A percentile compares a stretch with the other conserved stretches of the same genome.
phyloP scores from a whole-genome alignment of 1,140 invertebrate species.

The Notospermus geniculatus region DNA sequence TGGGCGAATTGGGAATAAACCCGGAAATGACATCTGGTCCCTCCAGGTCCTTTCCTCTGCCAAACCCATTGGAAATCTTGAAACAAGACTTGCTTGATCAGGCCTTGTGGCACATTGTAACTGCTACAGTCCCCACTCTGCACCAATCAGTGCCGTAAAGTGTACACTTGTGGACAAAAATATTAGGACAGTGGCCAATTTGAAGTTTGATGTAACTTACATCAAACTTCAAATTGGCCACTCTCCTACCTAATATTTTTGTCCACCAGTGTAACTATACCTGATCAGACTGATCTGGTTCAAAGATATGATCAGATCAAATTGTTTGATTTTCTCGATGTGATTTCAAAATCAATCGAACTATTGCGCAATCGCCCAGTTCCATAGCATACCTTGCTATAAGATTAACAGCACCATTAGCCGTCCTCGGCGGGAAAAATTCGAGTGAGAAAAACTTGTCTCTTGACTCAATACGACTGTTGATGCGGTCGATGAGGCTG shows the following conservation, averaged over 20 bases:
- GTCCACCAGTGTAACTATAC: too few relatives aligned
- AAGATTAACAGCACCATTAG: slow-evolving; percentile 59
- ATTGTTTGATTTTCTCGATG: background rate
- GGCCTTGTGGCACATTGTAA: background rate
- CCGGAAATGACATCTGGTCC: too few relatives aligned
- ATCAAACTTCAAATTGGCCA: too few relatives aligned
- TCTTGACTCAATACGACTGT: slow-evolving; percentile 54
- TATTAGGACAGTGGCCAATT: too few relatives aligned
- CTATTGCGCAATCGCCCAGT: background rate
- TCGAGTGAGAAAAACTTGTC: slow-evolving; percentile 65
- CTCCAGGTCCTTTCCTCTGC: too few relatives aligned
- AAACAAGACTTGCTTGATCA: too few relatives aligned
- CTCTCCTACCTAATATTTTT: too few relatives aligned
- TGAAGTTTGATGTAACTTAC: too few relatives aligned
- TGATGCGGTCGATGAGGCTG: slow-evolving; percentile 53
- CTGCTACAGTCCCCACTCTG: background rate
- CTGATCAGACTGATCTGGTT: background rate
- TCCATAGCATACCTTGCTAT: slow-evolving; percentile 45
- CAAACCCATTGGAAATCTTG: too few relatives aligned
- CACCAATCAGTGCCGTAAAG: background rate
- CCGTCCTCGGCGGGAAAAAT: slow-evolving; percentile 66
- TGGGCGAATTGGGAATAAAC: too few relatives aligned
- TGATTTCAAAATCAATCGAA: background rate
- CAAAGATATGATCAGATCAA: background rate
- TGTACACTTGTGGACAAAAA: too few relatives aligned